A percentile compares a stretch with the other conserved stretches of the same genome.
These are phyloP conservation scores for Porites divaricata DNA, from an alignment of 92 coral and sea anemone genomes.

Conservation along the genomic window DNA sequence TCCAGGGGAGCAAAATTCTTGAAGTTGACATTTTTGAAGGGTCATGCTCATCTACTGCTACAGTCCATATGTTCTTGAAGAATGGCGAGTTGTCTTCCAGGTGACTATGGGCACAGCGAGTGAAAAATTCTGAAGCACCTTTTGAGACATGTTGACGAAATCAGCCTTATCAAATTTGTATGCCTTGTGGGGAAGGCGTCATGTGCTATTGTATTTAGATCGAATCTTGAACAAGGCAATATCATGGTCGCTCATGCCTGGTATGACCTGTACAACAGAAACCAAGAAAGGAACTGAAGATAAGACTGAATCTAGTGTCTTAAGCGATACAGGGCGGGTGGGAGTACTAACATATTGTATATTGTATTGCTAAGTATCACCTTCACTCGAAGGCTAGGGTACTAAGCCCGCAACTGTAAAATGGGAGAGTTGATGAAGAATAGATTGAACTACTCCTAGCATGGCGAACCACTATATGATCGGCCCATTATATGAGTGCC, in stretches of 20 bases:
- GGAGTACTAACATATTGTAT: conserved; percentile 48
- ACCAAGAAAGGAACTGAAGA: conserved; percentile 69
- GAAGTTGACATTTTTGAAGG: conserved; percentile 12
- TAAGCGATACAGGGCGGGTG: conserved; percentile 52
- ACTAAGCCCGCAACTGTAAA: no score
- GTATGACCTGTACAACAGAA: no score
- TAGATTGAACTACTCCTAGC: no score
- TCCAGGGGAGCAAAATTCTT: not conserved
- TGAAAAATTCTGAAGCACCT: conserved; percentile 6
- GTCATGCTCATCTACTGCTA: conserved; percentile 26
- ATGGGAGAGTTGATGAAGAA: no score
- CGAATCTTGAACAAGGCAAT: conserved; percentile 42
- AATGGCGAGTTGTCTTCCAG: conserved; percentile 33
- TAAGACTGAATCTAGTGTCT: conserved; percentile 55
- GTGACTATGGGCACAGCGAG: not conserved
- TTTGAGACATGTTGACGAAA: conserved; percentile 36
- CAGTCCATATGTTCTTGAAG: conserved; percentile 21
- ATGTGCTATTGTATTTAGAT: conserved; percentile 42
- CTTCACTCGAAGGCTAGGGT: no score
- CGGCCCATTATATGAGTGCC: no score
- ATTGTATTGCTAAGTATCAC: not conserved
- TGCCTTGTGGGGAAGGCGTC: conserved; percentile 59
- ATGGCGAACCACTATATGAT: no score
- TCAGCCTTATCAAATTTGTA: conserved; percentile 46
- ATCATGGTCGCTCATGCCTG: conserved; percentile 75